Base-by-base conservation (phyloP, 2,797 vertebrate genomes). In the Parambassis ranga region DNA sequence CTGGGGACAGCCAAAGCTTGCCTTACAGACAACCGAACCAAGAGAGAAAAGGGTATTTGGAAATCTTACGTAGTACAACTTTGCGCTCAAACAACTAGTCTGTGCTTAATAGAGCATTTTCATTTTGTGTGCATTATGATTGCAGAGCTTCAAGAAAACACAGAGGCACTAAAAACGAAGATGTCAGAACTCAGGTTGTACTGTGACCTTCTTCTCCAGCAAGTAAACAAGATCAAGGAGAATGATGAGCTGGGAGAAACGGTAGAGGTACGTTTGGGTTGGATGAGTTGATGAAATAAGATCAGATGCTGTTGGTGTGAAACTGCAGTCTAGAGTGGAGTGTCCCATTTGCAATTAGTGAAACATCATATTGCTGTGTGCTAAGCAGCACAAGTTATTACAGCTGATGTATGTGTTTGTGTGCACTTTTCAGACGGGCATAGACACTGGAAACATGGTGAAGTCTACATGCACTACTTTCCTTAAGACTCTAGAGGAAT, bases 111-210 rank as follows among this genome's bases (percentile, higher is more conserved):
- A n/a, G n/a, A n/a, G n/a, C 11, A 24, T 19, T 46, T 53, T 2
- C 15, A 47, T 6, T 69, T 47, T 50, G 30, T 32, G 8, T 58
- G 6, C 24, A 35, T 32, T 22, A 2, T 44, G 16, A 33, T 74
- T 62, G 18, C 69, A 99, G 98, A 98, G 83, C 94, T 98, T 77
- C 96, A 96, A 79, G 98, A 99, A 90, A 97, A 93, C 84, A 96
- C 96, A 14, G 96, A 97, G 84, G 93, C 93, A 15, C 89, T 99
- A 86, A 99, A 95, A 92, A 98, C 93, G 7, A 99, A 98, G 91
- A 98, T 99, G 95, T 98, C 95, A 23, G 98, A 99, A 87, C 93
- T 99, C 69, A 90, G 97, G 83, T 89, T 99, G 51, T 99, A 98
- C 92, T 98, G 97, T 90, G 96, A 99, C 90, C 96, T 99, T 70